Evolutionary conservation across 2,888 invertebrate genomes (phyloP), one percentile per base, ranked within the genome.

Genomic region (Alentia gelatinosa): DNA sequence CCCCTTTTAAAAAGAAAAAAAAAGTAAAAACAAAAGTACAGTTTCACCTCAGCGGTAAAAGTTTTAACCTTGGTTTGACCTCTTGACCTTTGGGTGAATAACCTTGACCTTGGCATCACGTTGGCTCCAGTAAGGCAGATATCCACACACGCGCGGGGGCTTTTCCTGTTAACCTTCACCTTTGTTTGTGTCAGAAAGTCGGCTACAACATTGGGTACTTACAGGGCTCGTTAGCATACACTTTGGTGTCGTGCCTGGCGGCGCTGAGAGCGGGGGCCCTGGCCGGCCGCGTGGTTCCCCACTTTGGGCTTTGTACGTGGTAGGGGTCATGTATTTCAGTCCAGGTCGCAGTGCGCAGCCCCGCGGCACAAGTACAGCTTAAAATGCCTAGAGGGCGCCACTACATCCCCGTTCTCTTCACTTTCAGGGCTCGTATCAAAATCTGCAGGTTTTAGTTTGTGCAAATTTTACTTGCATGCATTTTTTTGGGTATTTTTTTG

Each of bases 391-490:
- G 42, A 40, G 47, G 47, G 86, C 19, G 26, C 9, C 79, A 9
- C 86, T 47, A 50, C 86, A 86, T 47, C 42, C 47, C 7, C 15
- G 47, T 79, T 39, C 30, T 68, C 68, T 68, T 40, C 35, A 37
- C 83, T 37, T 37, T 40, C 39, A 35, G 39, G 50, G 86, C 86
- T 86, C 35, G 86, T 86, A 86, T 86, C 86, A 86, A 86, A 86
- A 86, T 86, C 86, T 86, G 86, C 86, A 86, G 86, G 86, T 86
- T 86, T 86, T 26, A n/a, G 42, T 86, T 86, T 86, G 86, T 86
- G 86, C 86, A 86, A 86, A 26, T 86, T 47, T 86, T 86, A 86
- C 86, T 86, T 86, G 86, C 86, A 86, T 86, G 86, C 86, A 86
- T 86, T 50, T 86, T 86, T 86, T 86, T 86, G 7, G 35, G 7